A percentile compares a stretch with the other conserved stretches of the same genome.
These are phyloP conservation scores for Emydoidea blandingii DNA, from an alignment of 2,797 vertebrate species.

Conservation along the genomic window DNA sequence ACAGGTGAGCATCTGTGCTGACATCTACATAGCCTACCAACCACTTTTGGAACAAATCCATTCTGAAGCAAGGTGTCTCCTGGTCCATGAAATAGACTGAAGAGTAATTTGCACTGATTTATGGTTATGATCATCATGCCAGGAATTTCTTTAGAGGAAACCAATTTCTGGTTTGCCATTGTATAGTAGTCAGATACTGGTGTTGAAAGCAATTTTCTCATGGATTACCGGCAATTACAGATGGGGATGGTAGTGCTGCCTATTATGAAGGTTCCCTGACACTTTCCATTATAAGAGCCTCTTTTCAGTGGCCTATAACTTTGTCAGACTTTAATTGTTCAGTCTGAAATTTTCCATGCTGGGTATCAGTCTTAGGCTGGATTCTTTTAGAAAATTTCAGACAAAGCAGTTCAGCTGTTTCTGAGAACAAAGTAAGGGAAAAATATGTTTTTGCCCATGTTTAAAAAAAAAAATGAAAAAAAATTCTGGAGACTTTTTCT, in stretches of 20 bases:
- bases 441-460: accelerated
- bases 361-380: background rate
- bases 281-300: background rate
- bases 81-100: background rate
- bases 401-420: background rate
- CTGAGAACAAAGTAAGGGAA: background rate
- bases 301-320: background rate
- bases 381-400: background rate
- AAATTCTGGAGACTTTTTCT: background rate
- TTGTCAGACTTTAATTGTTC: background rate
- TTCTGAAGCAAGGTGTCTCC: background rate
- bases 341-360: background rate
- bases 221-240: background rate
- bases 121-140: background rate
- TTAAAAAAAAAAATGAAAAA: background rate
- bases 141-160: background rate
- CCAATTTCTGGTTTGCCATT: background rate
- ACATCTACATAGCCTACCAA: accelerated
- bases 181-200: background rate
- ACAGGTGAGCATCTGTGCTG: constrained; percentile 68
- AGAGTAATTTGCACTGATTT: background rate
- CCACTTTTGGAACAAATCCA: background rate
- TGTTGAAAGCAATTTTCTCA: background rate
- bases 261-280: background rate
- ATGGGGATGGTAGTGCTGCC: background rate